Percentiles rank a stretch among this genome's conserved stretches.
Conservation (phyloP, 2,113 vertebrate species). For the Laticauda laticaudata region DNA sequence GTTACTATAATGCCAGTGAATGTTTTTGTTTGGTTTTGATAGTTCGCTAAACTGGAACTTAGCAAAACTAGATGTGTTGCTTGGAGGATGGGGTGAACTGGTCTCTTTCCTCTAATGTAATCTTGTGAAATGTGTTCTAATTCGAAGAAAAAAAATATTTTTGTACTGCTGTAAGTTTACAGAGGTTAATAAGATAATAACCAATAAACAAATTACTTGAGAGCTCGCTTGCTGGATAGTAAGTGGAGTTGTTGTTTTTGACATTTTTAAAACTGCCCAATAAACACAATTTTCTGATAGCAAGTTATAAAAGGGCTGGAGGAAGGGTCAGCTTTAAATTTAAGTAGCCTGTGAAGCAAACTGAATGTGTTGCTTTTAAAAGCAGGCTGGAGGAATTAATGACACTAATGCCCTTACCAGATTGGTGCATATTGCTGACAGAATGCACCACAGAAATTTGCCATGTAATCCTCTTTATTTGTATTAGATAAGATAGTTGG, state of each 20-base stretch:
- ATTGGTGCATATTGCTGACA: neutral
- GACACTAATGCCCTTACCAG: neutral
- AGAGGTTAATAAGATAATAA: slow-evolving; percentile 52
- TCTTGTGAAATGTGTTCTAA: slow-evolving; percentile 34
- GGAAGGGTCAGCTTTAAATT: neutral
- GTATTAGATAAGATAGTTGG: neutral
- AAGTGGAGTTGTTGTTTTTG: neutral
- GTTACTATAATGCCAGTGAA: neutral
- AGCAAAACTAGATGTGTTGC: neutral
- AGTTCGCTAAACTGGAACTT: neutral
- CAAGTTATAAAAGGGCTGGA: neutral
- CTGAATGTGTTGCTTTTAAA: neutral
- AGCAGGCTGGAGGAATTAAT: neutral
- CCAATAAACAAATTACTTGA: slow-evolving; percentile 46
- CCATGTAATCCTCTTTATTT: neutral
- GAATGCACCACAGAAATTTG: neutral
- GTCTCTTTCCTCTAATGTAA: neutral
- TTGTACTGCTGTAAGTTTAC: slow-evolving; percentile 62
- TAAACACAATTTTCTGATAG: neutral
- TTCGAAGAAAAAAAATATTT: slow-evolving; percentile 55
- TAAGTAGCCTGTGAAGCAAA: neutral
- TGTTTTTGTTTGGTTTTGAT: neutral
- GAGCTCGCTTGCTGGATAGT: neutral
- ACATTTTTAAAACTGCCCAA: neutral
- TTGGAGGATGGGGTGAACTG: neutral